Conservation (phyloP, 53 echinoderm and acorn worm genomes). For the Holothuria leucospilota region DNA sequence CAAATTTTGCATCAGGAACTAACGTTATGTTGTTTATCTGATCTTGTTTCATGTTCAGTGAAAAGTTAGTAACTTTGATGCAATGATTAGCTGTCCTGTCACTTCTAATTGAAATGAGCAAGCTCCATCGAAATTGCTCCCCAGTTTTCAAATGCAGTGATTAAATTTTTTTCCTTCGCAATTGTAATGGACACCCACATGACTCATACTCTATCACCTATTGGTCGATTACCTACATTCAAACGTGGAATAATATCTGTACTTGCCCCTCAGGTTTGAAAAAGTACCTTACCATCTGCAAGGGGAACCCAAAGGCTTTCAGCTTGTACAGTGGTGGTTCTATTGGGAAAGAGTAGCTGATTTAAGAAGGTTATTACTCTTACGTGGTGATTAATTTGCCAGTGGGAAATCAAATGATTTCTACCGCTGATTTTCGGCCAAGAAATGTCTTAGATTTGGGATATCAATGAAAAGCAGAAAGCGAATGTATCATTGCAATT, state of each 20-base stretch:
- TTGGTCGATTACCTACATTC: slow-evolving; percentile 34
- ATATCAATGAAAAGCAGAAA: no score
- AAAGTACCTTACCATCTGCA: slow-evolving; percentile 11
- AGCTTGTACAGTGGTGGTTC: neutral
- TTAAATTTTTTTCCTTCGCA: slow-evolving; percentile 15
- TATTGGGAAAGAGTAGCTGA: no score
- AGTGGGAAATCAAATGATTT: slow-evolving; percentile 16
- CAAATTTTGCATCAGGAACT: no score
- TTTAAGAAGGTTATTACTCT: neutral
- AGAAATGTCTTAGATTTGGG: no score
- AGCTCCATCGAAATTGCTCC: slow-evolving; percentile 7
- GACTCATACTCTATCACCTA: slow-evolving; percentile 34
- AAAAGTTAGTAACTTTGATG: no score
- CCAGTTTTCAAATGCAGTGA: neutral
- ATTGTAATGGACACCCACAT: slow-evolving; percentile 25
- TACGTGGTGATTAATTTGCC: slow-evolving; percentile 28
- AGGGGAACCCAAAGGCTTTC: neutral
- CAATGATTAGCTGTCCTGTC: no score
- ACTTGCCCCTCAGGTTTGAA: neutral
- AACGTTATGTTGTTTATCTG: no score
- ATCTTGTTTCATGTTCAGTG: no score
- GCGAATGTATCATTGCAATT: no score
- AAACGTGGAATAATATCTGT: neutral
- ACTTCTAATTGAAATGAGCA: no score
- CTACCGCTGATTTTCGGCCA: no score